Evolutionary conservation across 2,113 vertebrate genomes (phyloP), one percentile per base, ranked within the genome.

Genomic region (Sminthopsis crassicaudata): DNA sequence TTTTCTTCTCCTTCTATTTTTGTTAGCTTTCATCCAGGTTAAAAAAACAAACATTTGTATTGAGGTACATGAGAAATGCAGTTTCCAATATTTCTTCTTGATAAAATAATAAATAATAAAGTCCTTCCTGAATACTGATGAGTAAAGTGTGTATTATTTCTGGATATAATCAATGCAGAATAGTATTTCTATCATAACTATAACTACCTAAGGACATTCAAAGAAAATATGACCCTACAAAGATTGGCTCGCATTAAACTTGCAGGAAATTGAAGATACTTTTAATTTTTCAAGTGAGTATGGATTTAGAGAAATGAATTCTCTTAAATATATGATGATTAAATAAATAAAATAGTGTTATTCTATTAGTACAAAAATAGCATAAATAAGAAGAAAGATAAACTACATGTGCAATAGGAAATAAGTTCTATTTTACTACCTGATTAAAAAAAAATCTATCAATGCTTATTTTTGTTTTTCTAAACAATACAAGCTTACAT

Each of bases 261-360:
- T 84, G 67, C n/a, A 84, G 60, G 91, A 51, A 46, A 67, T n/a
- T 91, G 2, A 25, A 91, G 8, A 57, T 89, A 24, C 92, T 97
- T 96, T 98, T 96, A 94, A 94, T 53, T 96, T 97, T 94, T 91
- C 91, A 97, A 96, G 55, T 90, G 90, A 96, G 90, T 96, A 90
- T 96, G 92, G 97, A 91, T 94, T 97, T 97, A 95, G 98, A 46
- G 91, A 57, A 93, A 90, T 96, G 94, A 95, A 98, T 97, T 96
- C 50, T 57, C 96, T 91, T 92, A 95, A 96, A 53, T 90, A 90
- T 91, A 89, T 60, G 89, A 7, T 97, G 97, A 97, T 95, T 98
- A 97, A 97, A 96, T 91, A 95, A 90, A 91, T 91, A 94, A 97
- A 95, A 95, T 97, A 96, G 96, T 93, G 90, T 19, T 48, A 23